These are phyloP conservation scores for Pyxicephalus adspersus DNA, from an alignment of 2,113 vertebrate genomes.

Conservation along the genomic window DNA sequence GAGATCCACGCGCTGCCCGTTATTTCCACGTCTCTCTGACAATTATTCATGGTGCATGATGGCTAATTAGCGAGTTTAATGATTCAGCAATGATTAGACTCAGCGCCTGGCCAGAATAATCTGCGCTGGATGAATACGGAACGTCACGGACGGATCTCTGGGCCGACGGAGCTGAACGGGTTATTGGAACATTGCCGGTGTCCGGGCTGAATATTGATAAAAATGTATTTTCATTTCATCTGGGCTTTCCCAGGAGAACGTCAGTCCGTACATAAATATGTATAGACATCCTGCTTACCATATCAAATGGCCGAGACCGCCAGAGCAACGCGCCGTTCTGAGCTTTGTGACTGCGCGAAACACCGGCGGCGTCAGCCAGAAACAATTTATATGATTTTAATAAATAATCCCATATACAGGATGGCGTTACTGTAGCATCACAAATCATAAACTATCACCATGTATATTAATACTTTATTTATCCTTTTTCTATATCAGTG, in stretches of 20 bases:
- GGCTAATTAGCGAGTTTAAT: not conserved
- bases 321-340: not conserved
- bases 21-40: not conserved
- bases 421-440: no score
- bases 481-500: no score
- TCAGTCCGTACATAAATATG: not conserved
- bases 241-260: slow-evolving; percentile 4
- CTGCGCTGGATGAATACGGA: not conserved
- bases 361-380: no score
- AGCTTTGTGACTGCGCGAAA: not conserved
- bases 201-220: slow-evolving; percentile 13
- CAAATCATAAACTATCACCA: no score
- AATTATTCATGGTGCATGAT: not conserved
- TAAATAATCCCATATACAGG: no score
- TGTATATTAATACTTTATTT: no score
- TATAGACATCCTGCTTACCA: not conserved
- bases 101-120: not conserved
- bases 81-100: not conserved
- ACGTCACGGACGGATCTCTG: not conserved
- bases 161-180: not conserved
- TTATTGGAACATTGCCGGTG: not conserved
- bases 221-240: slow-evolving; percentile 3
- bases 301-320: not conserved
- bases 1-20: not conserved
- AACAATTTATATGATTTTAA: no score